A percentile compares a stretch with the other conserved stretches of the same genome.
Evolutionary conservation across 2,113 vertebrate species (phyloP).

Genomic region (Scophthalmus maximus): DNA sequence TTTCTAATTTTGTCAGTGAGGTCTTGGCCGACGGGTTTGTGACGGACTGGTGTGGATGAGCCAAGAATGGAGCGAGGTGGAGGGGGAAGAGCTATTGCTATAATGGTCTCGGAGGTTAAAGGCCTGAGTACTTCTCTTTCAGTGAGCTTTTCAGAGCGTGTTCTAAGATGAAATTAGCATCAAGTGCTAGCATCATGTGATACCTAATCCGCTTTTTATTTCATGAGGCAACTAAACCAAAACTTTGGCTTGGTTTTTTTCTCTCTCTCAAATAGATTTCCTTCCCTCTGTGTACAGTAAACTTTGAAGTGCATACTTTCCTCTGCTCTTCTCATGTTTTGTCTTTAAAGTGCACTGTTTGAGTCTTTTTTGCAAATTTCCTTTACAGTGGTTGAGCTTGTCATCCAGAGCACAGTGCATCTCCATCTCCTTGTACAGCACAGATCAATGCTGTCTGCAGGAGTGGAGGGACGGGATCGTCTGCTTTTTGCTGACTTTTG

Average conservation of each 20-base stretch:
- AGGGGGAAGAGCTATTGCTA: conserved; percentile 21
- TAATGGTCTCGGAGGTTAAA: conserved; percentile 49
- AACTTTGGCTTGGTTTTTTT: neutral
- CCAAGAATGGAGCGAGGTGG: conserved; percentile 16
- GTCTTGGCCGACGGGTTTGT: conserved; percentile 38
- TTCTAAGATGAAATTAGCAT: conserved; percentile 13
- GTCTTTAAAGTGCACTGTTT: conserved; percentile 24
- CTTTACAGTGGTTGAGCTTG: conserved; percentile 19
- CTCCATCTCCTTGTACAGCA: conserved; percentile 27
- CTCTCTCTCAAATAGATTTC: neutral
- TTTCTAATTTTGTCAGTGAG: conserved; percentile 75
- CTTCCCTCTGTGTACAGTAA: neutral
- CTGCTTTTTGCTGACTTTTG: conserved; percentile 51
- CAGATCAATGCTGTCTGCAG: conserved; percentile 55
- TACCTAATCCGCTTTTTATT: conserved; percentile 40
- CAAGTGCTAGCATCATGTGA: no score
- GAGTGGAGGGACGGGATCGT: conserved; percentile 40
- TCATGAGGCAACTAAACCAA: neutral
- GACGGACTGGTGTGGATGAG: conserved; percentile 36
- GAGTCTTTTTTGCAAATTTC: conserved; percentile 26
- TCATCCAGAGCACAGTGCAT: conserved; percentile 37
- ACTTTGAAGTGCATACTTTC: conserved; percentile 16
- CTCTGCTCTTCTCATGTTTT: conserved; percentile 8
- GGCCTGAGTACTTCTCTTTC: conserved; percentile 21
- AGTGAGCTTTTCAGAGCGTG: conserved; percentile 26